Evolutionary conservation across 1,140 invertebrate genomes (phyloP), one percentile per base, ranked within the genome.

Genomic region (Ceratina australensis): DNA sequence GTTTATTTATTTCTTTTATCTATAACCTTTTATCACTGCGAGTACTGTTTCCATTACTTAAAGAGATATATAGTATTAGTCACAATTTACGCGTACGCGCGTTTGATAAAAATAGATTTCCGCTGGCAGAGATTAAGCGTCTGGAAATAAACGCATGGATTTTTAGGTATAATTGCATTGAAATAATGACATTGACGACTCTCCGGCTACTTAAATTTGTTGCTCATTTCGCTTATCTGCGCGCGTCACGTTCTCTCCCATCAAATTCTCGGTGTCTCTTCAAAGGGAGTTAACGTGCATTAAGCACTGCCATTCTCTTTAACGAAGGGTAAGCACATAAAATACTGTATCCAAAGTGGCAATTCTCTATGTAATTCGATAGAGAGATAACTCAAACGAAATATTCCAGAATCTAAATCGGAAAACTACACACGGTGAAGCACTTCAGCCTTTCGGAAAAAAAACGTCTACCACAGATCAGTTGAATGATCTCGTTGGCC

Each of bases 41-140:
- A 16, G 64, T 64, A 71, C 59, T 69, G 76, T 83, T 89, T 89
- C 79, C 87, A 80, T 82, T 83, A 72, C n/a, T n/a, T n/a, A n/a
- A n/a, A n/a, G 75, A 78, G 82, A 84, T 73, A 87, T 81, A 88
- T 57, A 26, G 75, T 72, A n/a, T 81, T 72, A 78, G 65, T 78
- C 78, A n/a, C n/a, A n/a, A n/a, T n/a, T n/a, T n/a, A n/a, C 83
- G 79, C 64, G 76, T 85, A 84, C 68, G 76, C 74, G 73, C 81
- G 61, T 88, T 79, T 79, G 86, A 86, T 89, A 89, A 87, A 90
- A 89, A 90, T 90, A 90, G 87, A 88, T 82, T 71, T 78, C 50
- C 64, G 84, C 78, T 88, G 87, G 87, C 87, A 86, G 78, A 84
- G 83, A 85, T 83, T 72, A 82, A 65, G 79, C 68, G 33, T 87